Evolutionary conservation across 1,140 invertebrate genomes (phyloP), one percentile per base, ranked within the genome.

Genomic region (Atta colombica): DNA sequence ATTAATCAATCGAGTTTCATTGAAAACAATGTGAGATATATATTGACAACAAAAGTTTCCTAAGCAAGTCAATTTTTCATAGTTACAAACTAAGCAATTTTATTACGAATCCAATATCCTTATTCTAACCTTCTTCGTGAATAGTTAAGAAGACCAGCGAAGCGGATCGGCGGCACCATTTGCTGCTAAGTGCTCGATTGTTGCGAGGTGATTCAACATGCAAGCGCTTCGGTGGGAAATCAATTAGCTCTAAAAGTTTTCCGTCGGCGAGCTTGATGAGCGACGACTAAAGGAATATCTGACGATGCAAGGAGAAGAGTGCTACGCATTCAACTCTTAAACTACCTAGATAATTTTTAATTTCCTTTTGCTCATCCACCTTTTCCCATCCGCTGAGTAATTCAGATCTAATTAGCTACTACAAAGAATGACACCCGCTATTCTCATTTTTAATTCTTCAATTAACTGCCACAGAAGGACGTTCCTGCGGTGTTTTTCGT

Each of bases 231-330:
- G 14, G 58, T 18, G 58, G 80, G 72, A 87, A 77, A 85, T 87
- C 86, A 87, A 87, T 87, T 85, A 87, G 69, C 63, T 68, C 77
- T 55, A 16, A 75, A 87, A 85, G 80, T 87, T 87, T 87, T 39
- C 71, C 81, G 45, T 55, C 80, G 66, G 49, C 39, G 60, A 61
- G 68, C 21, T 60, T 82, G 86, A 85, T 71, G 72, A 71, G 68
- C 53, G 45, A 86, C 65, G 49, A 81, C 66, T 65, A 72, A 81
- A 80, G 77, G 77, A 86, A 81, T 86, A 82, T n/a, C 60, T 65
- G 65, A 82, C 68, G 77, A 82, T 87, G 51, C 53, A 72, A 53
- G 78, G 69, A 61, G 75, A 53, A 69, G 69, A 61, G 75, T 49
- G 82, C 75, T 61, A 65, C 25, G 85, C 85, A 80, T 86, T 78